phyloP scores from a whole-genome alignment of 2,113 vertebrate species.

The Pelusios castaneus region DNA sequence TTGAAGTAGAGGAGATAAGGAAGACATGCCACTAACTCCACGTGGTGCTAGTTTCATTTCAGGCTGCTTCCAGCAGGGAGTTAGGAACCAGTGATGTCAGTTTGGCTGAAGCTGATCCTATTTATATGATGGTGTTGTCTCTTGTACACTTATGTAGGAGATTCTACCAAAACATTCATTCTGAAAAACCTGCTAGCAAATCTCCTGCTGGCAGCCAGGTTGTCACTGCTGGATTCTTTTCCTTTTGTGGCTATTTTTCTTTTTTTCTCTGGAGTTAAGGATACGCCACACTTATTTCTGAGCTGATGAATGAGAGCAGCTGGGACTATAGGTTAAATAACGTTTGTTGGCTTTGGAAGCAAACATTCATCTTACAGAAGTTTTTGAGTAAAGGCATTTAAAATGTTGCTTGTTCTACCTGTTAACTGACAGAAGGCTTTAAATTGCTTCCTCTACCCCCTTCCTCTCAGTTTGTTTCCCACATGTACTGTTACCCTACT shows the following conservation, averaged over 20 bases:
- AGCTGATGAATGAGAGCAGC: neutral
- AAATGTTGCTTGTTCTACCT: neutral
- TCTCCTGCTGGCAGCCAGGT: neutral
- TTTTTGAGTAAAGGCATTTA: neutral
- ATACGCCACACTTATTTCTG: neutral
- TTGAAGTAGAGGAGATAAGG: neutral
- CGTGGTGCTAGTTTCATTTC: neutral
- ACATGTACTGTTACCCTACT: neutral
- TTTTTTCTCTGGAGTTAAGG: accelerated
- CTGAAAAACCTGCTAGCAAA: neutral
- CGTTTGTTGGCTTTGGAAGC: neutral
- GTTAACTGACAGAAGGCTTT: neutral
- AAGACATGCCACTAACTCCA: neutral
- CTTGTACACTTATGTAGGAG: neutral
- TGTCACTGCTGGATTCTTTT: accelerated
- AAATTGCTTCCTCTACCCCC: neutral
- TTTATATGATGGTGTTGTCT: neutral
- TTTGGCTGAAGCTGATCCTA: neutral
- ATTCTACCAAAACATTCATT: accelerated
- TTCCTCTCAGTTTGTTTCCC: neutral
- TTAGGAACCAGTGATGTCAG: neutral
- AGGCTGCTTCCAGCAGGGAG: neutral
- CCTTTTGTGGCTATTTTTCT: neutral
- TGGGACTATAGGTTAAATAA: neutral
- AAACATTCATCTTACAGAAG: neutral